phyloP scores from a whole-genome alignment of 1,140 invertebrate species.

The Drosophila erecta region DNA sequence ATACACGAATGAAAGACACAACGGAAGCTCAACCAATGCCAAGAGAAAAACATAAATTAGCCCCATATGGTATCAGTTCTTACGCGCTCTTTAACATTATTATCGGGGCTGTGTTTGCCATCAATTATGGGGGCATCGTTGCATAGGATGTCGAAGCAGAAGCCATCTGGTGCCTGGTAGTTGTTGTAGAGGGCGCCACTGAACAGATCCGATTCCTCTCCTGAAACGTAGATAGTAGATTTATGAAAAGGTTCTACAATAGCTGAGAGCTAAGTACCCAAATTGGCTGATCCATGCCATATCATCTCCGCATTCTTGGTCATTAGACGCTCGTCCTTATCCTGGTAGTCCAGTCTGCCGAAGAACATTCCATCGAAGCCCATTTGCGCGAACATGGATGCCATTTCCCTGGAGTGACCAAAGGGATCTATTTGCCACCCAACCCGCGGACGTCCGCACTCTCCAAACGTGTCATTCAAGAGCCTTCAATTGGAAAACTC shows the following conservation, averaged over 20 bases:
- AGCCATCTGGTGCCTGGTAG: slow-evolving; percentile 93
- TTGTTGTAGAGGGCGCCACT: slow-evolving; percentile 91
- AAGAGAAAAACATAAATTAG: not conserved
- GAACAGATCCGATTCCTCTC: slow-evolving; percentile 87
- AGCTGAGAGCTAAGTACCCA: slow-evolving; percentile 29
- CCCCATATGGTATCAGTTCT: slow-evolving; percentile 16
- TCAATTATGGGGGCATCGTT: slow-evolving; percentile 92
- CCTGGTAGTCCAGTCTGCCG: slow-evolving; percentile 94
- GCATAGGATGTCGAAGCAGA: slow-evolving; percentile 95
- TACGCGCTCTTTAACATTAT: slow-evolving; percentile 90
- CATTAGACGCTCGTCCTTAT: slow-evolving; percentile 89
- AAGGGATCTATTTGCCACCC: slow-evolving; percentile 98
- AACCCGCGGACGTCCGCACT: slow-evolving; percentile 91
- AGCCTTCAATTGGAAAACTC: slow-evolving; percentile 39
- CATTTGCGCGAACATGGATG: slow-evolving; percentile 92
- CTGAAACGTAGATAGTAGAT: slow-evolving; percentile 1
- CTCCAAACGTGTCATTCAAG: slow-evolving; percentile 93
- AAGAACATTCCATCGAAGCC: slow-evolving; percentile 96
- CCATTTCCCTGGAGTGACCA: slow-evolving; percentile 94
- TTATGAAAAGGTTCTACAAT: not conserved
- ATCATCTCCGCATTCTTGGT: slow-evolving; percentile 86
- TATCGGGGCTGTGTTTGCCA: slow-evolving; percentile 89
- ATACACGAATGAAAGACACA: slow-evolving; percentile 32
- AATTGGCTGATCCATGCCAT: slow-evolving; percentile 66
- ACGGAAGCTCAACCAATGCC: slow-evolving; percentile 36